Evolutionary conservation across 2,888 invertebrate species (phyloP).

Genomic region (Ectemnius lituratus): DNA sequence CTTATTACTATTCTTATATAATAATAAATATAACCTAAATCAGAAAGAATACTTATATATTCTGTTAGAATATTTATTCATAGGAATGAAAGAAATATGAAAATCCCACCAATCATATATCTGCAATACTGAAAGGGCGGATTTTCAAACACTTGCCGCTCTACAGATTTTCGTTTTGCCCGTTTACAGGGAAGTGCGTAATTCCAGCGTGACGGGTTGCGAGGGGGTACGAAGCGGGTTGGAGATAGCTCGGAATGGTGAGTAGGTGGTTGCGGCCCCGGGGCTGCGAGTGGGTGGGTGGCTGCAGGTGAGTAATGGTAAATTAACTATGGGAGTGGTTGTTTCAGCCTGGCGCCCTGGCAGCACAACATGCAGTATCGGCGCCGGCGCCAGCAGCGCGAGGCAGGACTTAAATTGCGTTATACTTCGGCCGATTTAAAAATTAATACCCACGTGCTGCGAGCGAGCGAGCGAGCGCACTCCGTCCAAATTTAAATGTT

Average conservation of each 20-base stretch:
- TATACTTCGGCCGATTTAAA: constrained; percentile 3
- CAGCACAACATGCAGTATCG: background rate
- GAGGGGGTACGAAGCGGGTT: constrained; percentile 18
- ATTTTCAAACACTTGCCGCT: constrained; percentile 27
- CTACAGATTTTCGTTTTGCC: constrained; percentile 17
- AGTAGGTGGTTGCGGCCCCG: constrained; percentile 13
- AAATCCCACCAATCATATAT: no score
- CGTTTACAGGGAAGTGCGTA: constrained; percentile 21
- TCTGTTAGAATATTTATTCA: no score
- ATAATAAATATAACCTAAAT: no score
- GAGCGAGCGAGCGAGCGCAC: background rate
- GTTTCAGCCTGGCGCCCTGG: background rate
- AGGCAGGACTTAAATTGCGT: background rate
- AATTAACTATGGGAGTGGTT: constrained; percentile 6
- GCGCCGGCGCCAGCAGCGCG: no score
- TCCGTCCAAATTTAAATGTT: constrained; percentile 4
- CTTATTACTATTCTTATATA: no score
- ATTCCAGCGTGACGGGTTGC: constrained; percentile 10
- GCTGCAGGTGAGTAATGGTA: constrained; percentile 5
- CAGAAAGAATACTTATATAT: no score
- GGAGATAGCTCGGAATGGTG: constrained; percentile 11
- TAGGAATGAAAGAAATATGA: no score
- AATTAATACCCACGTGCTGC: constrained; percentile 1
- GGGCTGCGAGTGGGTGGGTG: background rate
- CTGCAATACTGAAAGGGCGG: no score